Evolutionary conservation across 2,113 vertebrate genomes (phyloP), one percentile per base, ranked within the genome.

Genomic region (Harpagus bidentatus): DNA sequence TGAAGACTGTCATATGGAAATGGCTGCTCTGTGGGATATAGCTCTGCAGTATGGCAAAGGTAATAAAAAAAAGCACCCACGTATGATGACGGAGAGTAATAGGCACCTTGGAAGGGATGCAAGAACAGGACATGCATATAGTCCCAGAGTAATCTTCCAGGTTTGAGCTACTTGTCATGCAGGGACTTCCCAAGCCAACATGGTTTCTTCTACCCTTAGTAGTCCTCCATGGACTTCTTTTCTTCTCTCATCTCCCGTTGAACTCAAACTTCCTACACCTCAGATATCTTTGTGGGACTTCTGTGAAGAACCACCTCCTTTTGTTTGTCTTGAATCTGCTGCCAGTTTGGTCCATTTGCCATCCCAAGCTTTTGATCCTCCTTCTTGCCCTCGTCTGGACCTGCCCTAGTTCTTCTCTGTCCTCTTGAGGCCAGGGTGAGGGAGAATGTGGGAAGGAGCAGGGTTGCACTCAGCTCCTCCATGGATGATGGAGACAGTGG

Each of bases 261-360:
- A 78, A 73, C 18, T 69, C 48, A 17, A 70, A 26, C 10, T 47
- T 66, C 74, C 52, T 56, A n/a, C 10, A 15, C 1, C 20, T 17
- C 28, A 62, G 29, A 79, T 11, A 36, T 26, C 29, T 5, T 8
- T 13, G 32, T 38, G 52, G 70, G 86, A 13, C 21, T 76, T 73
- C 5, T 71, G 50, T 52, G 42, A 74, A 43, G 34, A 79, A 21
- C 6, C 8, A 38, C 2, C 14, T 42, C 40, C 5, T 66, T 47
- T 47, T 12, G 13, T 19, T 55, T 61, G 22, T 47, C 43, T 36
- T 3, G 1, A 16, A 56, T 32, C 47, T 55, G 31, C 34, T 73
- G 52, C 59, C 86, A 17, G 11, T 13, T 71, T 0, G 0, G 31
- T n/a, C n/a, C 15, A 2, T 58, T 66, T 72, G 45, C 23, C 31